Evolutionary conservation across 1,140 invertebrate genomes (phyloP).

Genomic region (Drosophila pectinifera): DNA sequence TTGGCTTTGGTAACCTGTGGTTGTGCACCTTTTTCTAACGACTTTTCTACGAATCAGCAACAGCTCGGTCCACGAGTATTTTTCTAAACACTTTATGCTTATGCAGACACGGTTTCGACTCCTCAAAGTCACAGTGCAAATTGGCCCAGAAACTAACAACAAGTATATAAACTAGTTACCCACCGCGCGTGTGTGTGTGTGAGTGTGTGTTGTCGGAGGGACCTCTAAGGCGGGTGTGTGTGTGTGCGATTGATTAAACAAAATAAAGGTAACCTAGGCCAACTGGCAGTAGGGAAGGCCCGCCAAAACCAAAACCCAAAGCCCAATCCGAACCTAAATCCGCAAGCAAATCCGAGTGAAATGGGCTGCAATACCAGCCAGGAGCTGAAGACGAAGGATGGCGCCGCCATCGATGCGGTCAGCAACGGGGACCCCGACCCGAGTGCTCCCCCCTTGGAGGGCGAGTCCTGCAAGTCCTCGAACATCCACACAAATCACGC

Average conservation of each 20-base stretch:
- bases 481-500: conserved; percentile 78
- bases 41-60: conserved; percentile 43
- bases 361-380: conserved; percentile 84
- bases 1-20: conserved; percentile 64
- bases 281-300: conserved; percentile 56
- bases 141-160: conserved; percentile 48
- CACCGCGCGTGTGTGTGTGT: conserved; percentile 14
- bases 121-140: conserved; percentile 50
- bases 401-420: conserved; percentile 68
- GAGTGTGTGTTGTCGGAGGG: conserved; percentile 1
- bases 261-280: conserved; percentile 76
- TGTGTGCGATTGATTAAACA: conserved; percentile 78
- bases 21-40: conserved; percentile 70
- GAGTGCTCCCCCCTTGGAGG: conserved; percentile 63
- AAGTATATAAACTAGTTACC: conserved; percentile 45
- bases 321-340: conserved; percentile 7
- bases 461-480: conserved; percentile 52
- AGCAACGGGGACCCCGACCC: conserved; percentile 71
- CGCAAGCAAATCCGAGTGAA: conserved; percentile 24
- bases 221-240: not conserved
- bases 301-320: conserved; percentile 20
- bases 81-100: conserved; percentile 55
- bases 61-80: conserved; percentile 22
- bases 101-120: conserved; percentile 46
- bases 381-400: conserved; percentile 83